Evolutionary conservation across 2,888 invertebrate species (phyloP).

Genomic region (Fissipunctia ypsillon): DNA sequence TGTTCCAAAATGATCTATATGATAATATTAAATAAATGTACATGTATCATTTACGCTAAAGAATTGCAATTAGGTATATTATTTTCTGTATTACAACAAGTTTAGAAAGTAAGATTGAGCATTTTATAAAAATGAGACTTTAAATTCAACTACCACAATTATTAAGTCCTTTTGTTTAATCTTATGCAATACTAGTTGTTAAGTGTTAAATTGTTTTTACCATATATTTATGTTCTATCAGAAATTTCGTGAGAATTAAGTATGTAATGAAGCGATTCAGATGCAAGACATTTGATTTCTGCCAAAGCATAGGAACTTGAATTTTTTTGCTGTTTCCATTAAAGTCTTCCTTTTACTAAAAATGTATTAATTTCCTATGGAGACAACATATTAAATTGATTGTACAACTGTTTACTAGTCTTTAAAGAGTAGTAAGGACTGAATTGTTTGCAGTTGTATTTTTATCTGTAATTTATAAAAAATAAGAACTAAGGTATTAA

Average conservation of each 20-base stretch:
- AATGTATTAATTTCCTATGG: slow-evolving; percentile 59
- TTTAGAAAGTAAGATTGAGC: slow-evolving; percentile 69
- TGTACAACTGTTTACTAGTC: slow-evolving; percentile 79
- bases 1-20: slow-evolving; percentile 52
- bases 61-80: slow-evolving; percentile 56
- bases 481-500: slow-evolving; percentile 76
- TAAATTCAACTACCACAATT: slow-evolving; percentile 76
- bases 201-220: slow-evolving; percentile 90
- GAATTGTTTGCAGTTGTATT: slow-evolving; percentile 78
- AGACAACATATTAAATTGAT: slow-evolving; percentile 62
- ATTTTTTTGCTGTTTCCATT: slow-evolving; percentile 74
- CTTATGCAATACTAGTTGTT: slow-evolving; percentile 90
- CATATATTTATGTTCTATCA: slow-evolving; percentile 87
- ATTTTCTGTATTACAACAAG: slow-evolving; percentile 63
- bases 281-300: slow-evolving; percentile 81
- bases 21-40: slow-evolving; percentile 42
- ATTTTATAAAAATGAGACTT: slow-evolving; percentile 74
- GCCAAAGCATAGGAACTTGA: slow-evolving; percentile 83
- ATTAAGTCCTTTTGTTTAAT: slow-evolving; percentile 85
- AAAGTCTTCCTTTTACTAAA: slow-evolving; percentile 80
- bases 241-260: slow-evolving; percentile 74
- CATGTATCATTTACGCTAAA: slow-evolving; percentile 48
- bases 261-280: slow-evolving; percentile 75
- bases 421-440: slow-evolving; percentile 77
- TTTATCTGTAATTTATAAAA: slow-evolving; percentile 74